Evolutionary conservation across 2,888 invertebrate genomes (phyloP).

Genomic region (Erynnis tages): DNA sequence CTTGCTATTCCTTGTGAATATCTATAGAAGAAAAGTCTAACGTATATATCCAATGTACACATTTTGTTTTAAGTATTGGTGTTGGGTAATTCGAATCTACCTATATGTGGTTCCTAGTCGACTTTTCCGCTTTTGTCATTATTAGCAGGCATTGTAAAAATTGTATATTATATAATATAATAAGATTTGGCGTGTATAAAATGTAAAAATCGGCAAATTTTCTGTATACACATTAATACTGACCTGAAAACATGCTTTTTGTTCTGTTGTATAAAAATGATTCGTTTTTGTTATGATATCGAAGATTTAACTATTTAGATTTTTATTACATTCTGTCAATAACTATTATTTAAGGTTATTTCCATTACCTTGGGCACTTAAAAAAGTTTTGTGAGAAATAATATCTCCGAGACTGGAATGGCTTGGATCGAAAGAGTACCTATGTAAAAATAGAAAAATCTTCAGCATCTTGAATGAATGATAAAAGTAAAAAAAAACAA

Average conservation of each 20-base stretch:
- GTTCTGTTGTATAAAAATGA: background rate
- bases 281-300: too few relatives aligned
- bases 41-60: background rate
- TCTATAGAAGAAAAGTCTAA: constrained; percentile 17
- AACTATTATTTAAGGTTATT: too few relatives aligned
- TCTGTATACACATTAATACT: background rate
- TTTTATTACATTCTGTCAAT: too few relatives aligned
- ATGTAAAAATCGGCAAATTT: constrained; percentile 4
- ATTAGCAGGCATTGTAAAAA: background rate
- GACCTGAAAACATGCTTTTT: background rate
- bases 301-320: too few relatives aligned
- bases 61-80: background rate
- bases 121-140: constrained; percentile 10
- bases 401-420: too few relatives aligned
- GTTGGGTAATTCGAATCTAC: constrained; percentile 8
- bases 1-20: constrained; percentile 22
- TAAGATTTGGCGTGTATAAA: constrained; percentile 15
- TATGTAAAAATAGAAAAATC: too few relatives aligned
- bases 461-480: too few relatives aligned
- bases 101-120: constrained; percentile 22
- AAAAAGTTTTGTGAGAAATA: too few relatives aligned
- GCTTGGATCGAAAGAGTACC: too few relatives aligned
- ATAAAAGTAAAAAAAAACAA: too few relatives aligned
- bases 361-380: too few relatives aligned
- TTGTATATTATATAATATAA: constrained; percentile 10